Evolutionary conservation across 2,113 vertebrate species (phyloP).

Genomic region (Bubo blakistoni): DNA sequence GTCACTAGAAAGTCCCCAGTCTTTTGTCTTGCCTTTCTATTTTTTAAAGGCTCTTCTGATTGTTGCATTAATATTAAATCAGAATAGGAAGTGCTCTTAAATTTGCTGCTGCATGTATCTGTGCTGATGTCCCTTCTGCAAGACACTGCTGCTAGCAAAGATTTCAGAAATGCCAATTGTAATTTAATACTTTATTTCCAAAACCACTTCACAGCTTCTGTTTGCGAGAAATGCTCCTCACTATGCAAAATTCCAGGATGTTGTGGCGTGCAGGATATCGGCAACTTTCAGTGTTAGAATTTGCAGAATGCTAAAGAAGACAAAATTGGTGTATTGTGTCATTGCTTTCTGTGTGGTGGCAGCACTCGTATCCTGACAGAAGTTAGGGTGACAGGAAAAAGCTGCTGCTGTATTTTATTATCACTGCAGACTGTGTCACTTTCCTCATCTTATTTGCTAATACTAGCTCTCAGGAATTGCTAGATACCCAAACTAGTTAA

Average conservation of each 20-base stretch:
- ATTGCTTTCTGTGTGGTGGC: background rate
- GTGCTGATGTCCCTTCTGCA: background rate
- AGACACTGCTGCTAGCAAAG: background rate
- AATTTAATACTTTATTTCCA: slow-evolving; percentile 1
- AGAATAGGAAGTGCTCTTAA: background rate
- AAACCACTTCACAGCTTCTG: background rate
- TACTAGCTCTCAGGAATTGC: background rate
- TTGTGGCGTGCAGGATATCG: background rate
- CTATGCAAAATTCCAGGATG: background rate
- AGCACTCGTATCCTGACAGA: background rate
- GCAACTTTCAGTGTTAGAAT: background rate
- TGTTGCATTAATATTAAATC: background rate
- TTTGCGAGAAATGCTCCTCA: background rate
- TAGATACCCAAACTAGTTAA: background rate
- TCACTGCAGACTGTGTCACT: background rate
- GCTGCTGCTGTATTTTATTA: background rate
- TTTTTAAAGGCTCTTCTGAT: background rate
- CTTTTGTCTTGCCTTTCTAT: background rate
- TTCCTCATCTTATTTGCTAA: background rate
- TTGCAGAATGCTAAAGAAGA: background rate
- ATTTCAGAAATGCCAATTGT: background rate
- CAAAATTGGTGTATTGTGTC: background rate
- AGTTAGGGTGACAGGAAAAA: background rate
- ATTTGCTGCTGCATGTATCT: background rate
- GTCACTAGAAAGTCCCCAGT: background rate